phyloP scores from a whole-genome alignment of 2,888 invertebrate genomes.

The Aphodius granarius region DNA sequence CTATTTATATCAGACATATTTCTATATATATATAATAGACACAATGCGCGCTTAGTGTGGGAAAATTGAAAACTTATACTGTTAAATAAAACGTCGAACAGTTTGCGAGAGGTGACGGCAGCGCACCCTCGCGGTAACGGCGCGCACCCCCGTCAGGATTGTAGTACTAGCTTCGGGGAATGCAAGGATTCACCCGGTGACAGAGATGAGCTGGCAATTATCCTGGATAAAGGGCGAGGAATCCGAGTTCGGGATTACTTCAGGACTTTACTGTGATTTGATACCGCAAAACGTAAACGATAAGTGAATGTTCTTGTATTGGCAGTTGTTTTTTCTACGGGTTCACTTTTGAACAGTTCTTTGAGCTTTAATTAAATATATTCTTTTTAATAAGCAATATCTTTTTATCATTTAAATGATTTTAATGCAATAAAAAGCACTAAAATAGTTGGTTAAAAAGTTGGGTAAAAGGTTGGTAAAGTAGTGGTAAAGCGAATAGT shows the following conservation, averaged over 20 bases:
- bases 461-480: too few species aligned
- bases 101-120: background rate
- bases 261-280: background rate
- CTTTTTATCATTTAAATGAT: too few species aligned
- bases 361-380: too few species aligned
- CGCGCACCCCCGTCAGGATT: background rate
- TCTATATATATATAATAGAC: too few species aligned
- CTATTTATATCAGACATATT: background rate
- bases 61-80: conserved; percentile 1
- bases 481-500: too few species aligned
- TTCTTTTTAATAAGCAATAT: too few species aligned
- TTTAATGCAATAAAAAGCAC: too few species aligned
- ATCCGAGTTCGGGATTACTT: background rate
- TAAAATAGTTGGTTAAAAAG: too few species aligned
- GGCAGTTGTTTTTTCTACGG: too few species aligned
- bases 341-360: too few species aligned
- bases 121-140: background rate
- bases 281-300: background rate
- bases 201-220: conserved; percentile 14
- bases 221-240: conserved; percentile 8
- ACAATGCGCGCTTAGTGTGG: background rate
- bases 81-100: conserved; percentile 4
- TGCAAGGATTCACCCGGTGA: conserved; percentile 1
- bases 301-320: background rate
- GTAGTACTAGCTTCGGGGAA: background rate